Percentiles rank a stretch among this genome's conserved stretches.
Conservation (phyloP, 2,888 invertebrate species). For the Acanthoscelides obtectus region DNA sequence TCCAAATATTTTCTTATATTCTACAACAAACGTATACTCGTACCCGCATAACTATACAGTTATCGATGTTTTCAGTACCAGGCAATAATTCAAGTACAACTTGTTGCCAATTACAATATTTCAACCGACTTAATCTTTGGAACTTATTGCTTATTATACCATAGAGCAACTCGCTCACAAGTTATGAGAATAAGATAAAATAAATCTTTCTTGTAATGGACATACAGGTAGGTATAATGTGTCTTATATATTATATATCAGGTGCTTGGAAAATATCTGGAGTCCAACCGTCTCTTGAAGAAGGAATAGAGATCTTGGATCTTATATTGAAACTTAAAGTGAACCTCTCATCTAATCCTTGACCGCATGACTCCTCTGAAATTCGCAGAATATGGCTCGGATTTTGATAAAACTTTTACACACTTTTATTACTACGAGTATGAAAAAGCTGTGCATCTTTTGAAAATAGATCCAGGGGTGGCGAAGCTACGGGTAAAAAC, state of each 20-base stretch:
- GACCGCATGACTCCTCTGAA: too few species aligned
- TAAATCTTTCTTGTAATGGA: neutral
- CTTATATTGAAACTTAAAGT: too few species aligned
- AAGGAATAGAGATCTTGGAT: too few species aligned
- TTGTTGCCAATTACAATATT: neutral
- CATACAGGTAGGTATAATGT: neutral
- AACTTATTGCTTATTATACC: neutral
- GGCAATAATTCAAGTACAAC: neutral
- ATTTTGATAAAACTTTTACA: too few species aligned
- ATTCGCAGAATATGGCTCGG: too few species aligned
- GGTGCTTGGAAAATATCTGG: too few species aligned
- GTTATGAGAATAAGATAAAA: neutral
- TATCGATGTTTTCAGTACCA: neutral
- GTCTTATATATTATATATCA: neutral
- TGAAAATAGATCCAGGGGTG: too few species aligned
- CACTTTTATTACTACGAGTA: too few species aligned
- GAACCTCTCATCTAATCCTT: too few species aligned
- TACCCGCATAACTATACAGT: neutral
- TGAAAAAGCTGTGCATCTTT: too few species aligned
- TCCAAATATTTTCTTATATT: neutral
- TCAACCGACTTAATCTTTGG: neutral
- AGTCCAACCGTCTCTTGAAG: too few species aligned
- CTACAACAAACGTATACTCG: neutral
- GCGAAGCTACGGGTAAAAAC: too few species aligned
- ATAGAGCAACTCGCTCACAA: neutral